Base-by-base conservation (phyloP, 1,140 invertebrate genomes). In the Parasteatoda tepidariorum region DNA sequence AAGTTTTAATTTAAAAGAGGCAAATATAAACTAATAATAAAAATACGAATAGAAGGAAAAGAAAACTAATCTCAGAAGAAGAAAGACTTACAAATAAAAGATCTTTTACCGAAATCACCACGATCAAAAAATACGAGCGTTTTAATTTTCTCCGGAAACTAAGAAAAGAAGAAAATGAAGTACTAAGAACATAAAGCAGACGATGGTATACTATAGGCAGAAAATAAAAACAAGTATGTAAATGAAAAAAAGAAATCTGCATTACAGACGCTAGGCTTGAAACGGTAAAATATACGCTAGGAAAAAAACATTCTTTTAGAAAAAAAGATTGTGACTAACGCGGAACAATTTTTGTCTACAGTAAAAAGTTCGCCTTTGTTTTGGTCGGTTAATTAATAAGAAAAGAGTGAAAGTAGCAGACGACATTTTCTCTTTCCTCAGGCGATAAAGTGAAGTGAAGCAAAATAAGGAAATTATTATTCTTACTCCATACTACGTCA, bases 311-410 rank as follows among this genome's bases (percentile, higher is more conserved):
- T 41, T 33, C 31, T 33, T 41, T 38, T 68, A 26, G 33, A 59
- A 74, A 74, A 74, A 74, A 59, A 57, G 22, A 57, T 54, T 34
- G 4, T 31, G 9, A 13, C 71, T 74, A 61, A 38, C 26, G 55
- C 33, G 24, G 55, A 61, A 74, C 71, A 13, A 74, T 74, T 74
- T 74, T 74, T 61, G 55, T 28, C 28, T 73, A 24, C 33, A n/a
- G 9, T 22, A 11, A 6, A 24, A 57, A 71, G 30, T 34, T 30
- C 71, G 54, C 71, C 26, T 59, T 74, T 74, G 71, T 74, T 74
- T 74, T 34, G 30, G 31, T 59, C 54, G 71, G 71, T 59, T 74
- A 74, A 74, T 74, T 74, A 74, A 59, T 59, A 74, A 68, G 66
- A 64, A 64, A 71, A 64, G 61, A 64, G 61, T 30, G 30, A 64